phyloP scores from a whole-genome alignment of 2,113 vertebrate genomes.

The Cheilinus undulatus region DNA sequence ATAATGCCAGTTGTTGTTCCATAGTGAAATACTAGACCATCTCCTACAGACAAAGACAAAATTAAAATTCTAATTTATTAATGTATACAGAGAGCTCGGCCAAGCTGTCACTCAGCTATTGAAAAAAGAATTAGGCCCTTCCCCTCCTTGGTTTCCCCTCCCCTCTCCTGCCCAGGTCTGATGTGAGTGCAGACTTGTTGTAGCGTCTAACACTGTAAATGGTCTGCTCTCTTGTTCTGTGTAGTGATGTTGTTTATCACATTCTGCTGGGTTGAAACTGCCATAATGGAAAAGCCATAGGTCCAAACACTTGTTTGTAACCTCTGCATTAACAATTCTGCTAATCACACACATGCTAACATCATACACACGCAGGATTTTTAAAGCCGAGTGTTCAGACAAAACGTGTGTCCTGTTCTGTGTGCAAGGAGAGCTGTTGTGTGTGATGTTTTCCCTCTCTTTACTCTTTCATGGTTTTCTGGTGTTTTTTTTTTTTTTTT shows the following conservation, averaged over 20 bases:
- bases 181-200: slow-evolving; percentile 64
- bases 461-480: slow-evolving; percentile 12
- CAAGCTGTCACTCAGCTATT: slow-evolving; percentile 95
- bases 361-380: slow-evolving; percentile 13
- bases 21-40: slow-evolving; percentile 89
- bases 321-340: slow-evolving; percentile 70
- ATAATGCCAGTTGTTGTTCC: slow-evolving; percentile 93
- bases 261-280: slow-evolving; percentile 54
- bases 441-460: slow-evolving; percentile 3
- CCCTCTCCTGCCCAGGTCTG: slow-evolving; percentile 69
- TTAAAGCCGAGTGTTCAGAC: too few species aligned
- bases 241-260: slow-evolving; percentile 59
- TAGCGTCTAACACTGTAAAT: slow-evolving; percentile 72
- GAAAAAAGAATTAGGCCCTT: slow-evolving; percentile 88
- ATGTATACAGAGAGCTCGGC: slow-evolving; percentile 96
- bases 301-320: slow-evolving; percentile 73
- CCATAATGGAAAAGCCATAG: slow-evolving; percentile 65
- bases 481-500: slow-evolving; percentile 5
- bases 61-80: slow-evolving; percentile 99
- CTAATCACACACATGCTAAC: slow-evolving; percentile 66
- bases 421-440: too few species aligned
- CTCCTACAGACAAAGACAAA: slow-evolving; percentile 93
- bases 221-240: slow-evolving; percentile 71
- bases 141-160: slow-evolving; percentile 54
- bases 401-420: too few species aligned